These are phyloP conservation scores for Tipula helvola DNA, from an alignment of 2,888 invertebrate species.

Conservation along the genomic window DNA sequence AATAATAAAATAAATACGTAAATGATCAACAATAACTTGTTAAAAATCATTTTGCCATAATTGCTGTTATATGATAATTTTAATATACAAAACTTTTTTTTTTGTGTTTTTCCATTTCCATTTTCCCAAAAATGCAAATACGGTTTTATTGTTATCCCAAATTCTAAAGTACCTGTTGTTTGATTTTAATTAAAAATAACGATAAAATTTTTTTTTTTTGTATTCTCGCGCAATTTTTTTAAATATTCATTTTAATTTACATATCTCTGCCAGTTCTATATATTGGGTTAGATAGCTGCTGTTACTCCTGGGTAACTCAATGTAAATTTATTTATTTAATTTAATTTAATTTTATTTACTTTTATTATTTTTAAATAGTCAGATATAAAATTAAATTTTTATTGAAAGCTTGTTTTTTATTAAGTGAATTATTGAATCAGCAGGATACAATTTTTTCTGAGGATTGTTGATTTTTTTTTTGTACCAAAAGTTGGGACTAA, in stretches of 20 bases:
- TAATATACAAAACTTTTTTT: not conserved
- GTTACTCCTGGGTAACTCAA: not conserved
- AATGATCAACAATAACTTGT: constrained; percentile 4
- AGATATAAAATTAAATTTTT: not conserved
- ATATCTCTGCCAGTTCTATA: not conserved
- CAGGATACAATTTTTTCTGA: not conserved
- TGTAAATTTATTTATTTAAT: not conserved
- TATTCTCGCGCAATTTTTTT: not conserved
- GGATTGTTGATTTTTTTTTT: no score
- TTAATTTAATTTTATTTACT: not conserved
- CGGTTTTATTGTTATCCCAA: not conserved
- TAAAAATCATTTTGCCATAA: not conserved
- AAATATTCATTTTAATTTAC: not conserved
- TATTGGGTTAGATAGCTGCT: not conserved
- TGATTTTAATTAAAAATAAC: not conserved
- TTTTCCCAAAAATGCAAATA: not conserved
- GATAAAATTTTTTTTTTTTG: not conserved
- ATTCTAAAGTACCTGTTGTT: not conserved
- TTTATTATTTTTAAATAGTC: not conserved
- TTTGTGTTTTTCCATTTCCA: not conserved
- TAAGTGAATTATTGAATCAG: not conserved
- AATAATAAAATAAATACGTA: not conserved
- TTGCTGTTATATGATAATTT: not conserved
- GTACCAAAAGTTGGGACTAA: no score
- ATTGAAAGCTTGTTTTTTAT: not conserved